A percentile compares a stretch with the other conserved stretches of the same genome.
These are phyloP conservation scores for Channa striata DNA, from an alignment of 2,797 vertebrate species.

Conservation along the genomic window DNA sequence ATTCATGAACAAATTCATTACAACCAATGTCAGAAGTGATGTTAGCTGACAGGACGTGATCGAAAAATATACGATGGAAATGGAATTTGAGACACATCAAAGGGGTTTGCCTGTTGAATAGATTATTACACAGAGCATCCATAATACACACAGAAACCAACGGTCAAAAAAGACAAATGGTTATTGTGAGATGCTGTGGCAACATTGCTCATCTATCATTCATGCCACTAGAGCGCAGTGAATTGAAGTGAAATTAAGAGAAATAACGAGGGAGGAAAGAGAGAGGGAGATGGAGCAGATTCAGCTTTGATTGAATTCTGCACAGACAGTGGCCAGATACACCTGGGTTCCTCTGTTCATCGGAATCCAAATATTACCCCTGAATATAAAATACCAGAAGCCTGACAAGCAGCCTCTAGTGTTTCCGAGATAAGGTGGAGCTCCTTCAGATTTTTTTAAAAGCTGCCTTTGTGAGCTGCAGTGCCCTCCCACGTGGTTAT, in stretches of 20 bases:
- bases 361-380: slow-evolving; percentile 68
- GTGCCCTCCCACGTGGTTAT: slow-evolving; percentile 24
- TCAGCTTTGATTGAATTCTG: slow-evolving; percentile 77
- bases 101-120: slow-evolving; percentile 5
- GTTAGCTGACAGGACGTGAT: slow-evolving; percentile 22
- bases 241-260: slow-evolving; percentile 72
- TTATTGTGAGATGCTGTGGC: slow-evolving; percentile 38
- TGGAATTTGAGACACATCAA: slow-evolving; percentile 32
- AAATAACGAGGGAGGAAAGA: slow-evolving; percentile 47
- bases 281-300: slow-evolving; percentile 53
- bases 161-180: slow-evolving; percentile 38
- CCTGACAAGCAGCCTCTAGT: slow-evolving; percentile 57
- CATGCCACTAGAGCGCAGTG: slow-evolving; percentile 42
- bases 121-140: neutral
- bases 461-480: slow-evolving; percentile 23
- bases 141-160: slow-evolving; percentile 21
- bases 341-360: slow-evolving; percentile 77
- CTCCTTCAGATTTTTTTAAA: slow-evolving; percentile 31
- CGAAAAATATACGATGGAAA: slow-evolving; percentile 15
- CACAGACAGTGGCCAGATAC: slow-evolving; percentile 64
- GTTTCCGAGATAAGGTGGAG: slow-evolving; percentile 55
- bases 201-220: slow-evolving; percentile 49
- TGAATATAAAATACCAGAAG: slow-evolving; percentile 74
- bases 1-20: slow-evolving; percentile 29
- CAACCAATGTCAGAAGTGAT: slow-evolving; percentile 28